phyloP scores from a whole-genome alignment of 2,888 invertebrate genomes.

The Platynereis dumerilii region DNA sequence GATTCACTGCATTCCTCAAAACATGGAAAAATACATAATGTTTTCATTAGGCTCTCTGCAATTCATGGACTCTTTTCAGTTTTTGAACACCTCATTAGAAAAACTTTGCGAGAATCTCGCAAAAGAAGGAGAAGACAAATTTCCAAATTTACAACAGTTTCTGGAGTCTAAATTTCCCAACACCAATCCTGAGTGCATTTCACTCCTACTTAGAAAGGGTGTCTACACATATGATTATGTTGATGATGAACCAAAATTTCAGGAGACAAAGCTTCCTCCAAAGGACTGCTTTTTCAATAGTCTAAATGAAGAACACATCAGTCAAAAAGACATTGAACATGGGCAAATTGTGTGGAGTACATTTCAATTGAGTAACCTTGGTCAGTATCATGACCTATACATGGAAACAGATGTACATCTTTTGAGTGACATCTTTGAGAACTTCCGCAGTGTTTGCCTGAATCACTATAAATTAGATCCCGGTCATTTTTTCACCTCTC shows the following conservation, averaged over 20 bases:
- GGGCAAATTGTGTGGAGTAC: constrained; percentile 34
- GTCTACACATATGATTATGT: too few species aligned
- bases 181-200: too few species aligned
- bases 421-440: neutral
- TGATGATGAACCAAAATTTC: too few species aligned
- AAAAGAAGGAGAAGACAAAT: too few species aligned
- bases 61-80: too few species aligned
- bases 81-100: too few species aligned
- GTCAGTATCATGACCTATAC: constrained; percentile 37
- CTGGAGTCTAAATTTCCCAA: too few species aligned
- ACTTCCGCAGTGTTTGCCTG: neutral
- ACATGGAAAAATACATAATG: constrained; percentile 40
- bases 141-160: too few species aligned
- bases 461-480: too few species aligned
- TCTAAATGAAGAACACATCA: neutral
- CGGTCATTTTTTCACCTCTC: too few species aligned
- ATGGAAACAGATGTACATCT: neutral
- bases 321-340: neutral
- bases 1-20: constrained; percentile 36
- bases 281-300: neutral
- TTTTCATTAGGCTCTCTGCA: constrained; percentile 38
- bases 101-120: too few species aligned
- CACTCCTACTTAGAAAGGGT: too few species aligned
- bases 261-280: neutral
- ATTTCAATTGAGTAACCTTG: constrained; percentile 16